phyloP scores from a whole-genome alignment of 2,888 invertebrate species.

The Thymelicus lineola region DNA sequence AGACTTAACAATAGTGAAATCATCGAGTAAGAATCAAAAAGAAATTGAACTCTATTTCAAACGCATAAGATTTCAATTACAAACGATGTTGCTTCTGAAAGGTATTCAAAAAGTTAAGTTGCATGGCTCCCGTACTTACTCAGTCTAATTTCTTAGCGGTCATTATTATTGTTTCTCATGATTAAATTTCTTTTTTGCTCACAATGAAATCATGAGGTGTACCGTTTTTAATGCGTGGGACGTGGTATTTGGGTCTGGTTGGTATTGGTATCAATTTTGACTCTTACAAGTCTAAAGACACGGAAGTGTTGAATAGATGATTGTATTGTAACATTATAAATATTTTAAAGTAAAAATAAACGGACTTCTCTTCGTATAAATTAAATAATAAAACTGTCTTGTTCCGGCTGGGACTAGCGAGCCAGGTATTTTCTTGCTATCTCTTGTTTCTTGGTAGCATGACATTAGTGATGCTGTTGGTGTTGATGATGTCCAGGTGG shows the following conservation, averaged over 20 bases:
- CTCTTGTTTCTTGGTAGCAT: too few species aligned
- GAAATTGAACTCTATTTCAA: constrained; percentile 52
- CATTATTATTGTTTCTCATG: constrained; percentile 84
- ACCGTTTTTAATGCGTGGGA: constrained; percentile 62
- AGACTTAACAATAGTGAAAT: constrained; percentile 81
- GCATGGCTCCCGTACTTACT: constrained; percentile 84
- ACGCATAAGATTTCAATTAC: constrained; percentile 50
- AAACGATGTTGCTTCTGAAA: constrained; percentile 44
- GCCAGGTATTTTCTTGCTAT: too few species aligned
- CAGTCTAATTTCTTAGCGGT: constrained; percentile 81
- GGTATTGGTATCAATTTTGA: constrained; percentile 2
- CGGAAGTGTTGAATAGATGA: too few species aligned
- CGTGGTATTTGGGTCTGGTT: constrained; percentile 52
- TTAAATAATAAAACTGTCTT: too few species aligned
- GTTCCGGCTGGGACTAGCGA: too few species aligned
- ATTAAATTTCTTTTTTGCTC: constrained; percentile 83
- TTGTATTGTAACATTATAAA: too few species aligned
- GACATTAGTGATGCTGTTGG: too few species aligned
- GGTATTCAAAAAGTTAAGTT: constrained; percentile 77
- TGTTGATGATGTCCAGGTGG: too few species aligned
- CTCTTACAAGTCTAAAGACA: neutral
- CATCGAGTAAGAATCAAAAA: constrained; percentile 49
- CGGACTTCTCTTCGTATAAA: too few species aligned
- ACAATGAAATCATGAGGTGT: constrained; percentile 74
- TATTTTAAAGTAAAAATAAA: too few species aligned